Evolutionary conservation across 2,113 vertebrate species (phyloP).

Genomic region (Heterotis niloticus): DNA sequence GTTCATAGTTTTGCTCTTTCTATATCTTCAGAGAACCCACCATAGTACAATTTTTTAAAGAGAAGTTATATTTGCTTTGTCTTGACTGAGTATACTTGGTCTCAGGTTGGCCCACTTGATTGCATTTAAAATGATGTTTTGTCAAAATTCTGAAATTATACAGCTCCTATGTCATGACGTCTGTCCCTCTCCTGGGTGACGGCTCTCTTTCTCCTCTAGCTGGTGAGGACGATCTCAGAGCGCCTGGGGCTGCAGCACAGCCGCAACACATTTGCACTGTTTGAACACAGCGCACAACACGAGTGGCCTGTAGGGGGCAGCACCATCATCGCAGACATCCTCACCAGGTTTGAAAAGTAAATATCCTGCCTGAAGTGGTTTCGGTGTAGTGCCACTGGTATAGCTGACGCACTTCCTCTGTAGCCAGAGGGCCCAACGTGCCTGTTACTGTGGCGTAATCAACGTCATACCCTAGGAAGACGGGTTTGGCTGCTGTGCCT

Average conservation of each 20-base stretch:
- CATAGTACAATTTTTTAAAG: too few relatives aligned
- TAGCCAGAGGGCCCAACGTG: not conserved
- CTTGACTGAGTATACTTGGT: too few relatives aligned
- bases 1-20: too few relatives aligned
- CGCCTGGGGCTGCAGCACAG: slow-evolving; percentile 81
- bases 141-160: too few relatives aligned
- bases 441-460: not conserved
- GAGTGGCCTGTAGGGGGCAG: slow-evolving; percentile 74
- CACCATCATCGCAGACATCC: slow-evolving; percentile 82
- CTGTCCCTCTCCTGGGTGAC: not conserved
- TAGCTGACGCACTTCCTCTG: not conserved
- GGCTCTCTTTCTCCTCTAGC: slow-evolving; percentile 55
- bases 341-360: slow-evolving; percentile 89
- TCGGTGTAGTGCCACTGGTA: too few relatives aligned
- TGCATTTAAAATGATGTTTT: too few relatives aligned
- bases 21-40: too few relatives aligned
- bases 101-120: too few relatives aligned
- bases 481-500: not conserved
- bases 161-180: too few relatives aligned
- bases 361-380: slow-evolving; percentile 29
- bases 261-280: slow-evolving; percentile 83
- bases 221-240: slow-evolving; percentile 81
- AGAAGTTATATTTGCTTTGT: too few relatives aligned
- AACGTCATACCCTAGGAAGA: not conserved
- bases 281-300: slow-evolving; percentile 76